Percentiles rank a stretch among this genome's conserved stretches.
These are phyloP conservation scores for Eristalinus aeneus DNA, from an alignment of 2,888 invertebrate species.

Conservation along the genomic window DNA sequence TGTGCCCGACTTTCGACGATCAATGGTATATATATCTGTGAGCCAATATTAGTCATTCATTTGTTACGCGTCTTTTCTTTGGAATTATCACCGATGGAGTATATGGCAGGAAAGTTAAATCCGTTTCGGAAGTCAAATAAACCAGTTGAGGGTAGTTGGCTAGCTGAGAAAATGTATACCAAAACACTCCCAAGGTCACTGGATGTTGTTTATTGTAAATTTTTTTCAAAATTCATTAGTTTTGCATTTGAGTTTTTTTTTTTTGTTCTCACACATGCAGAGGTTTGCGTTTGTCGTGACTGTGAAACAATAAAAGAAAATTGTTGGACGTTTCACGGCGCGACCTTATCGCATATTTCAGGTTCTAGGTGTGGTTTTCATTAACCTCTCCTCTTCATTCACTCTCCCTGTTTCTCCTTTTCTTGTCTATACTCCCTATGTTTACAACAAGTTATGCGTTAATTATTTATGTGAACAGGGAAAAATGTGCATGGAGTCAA, in stretches of 20 bases:
- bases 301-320: conserved; percentile 36
- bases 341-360: conserved; percentile 51
- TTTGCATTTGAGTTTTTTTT: neutral
- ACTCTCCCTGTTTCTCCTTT: neutral
- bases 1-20: conserved; percentile 26
- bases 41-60: conserved; percentile 59
- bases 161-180: conserved; percentile 41
- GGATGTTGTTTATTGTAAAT: neutral
- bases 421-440: neutral
- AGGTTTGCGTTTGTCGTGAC: neutral
- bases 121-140: conserved; percentile 7
- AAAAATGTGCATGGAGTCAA: conserved; percentile 47
- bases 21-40: conserved; percentile 23
- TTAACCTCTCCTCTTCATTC: conserved; percentile 8
- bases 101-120: conserved; percentile 5
- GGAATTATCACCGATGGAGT: conserved; percentile 19
- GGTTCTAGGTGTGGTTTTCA: conserved; percentile 65
- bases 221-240: neutral
- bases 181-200: conserved; percentile 64
- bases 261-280: neutral
- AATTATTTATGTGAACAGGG: neutral
- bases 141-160: conserved; percentile 32
- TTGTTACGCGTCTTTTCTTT: conserved; percentile 29
- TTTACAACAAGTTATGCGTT: conserved; percentile 10
- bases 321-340: conserved; percentile 6